These are phyloP conservation scores for Oikopleura dioica DNA, from an alignment of 23 tunicate species.

Conservation along the genomic window DNA sequence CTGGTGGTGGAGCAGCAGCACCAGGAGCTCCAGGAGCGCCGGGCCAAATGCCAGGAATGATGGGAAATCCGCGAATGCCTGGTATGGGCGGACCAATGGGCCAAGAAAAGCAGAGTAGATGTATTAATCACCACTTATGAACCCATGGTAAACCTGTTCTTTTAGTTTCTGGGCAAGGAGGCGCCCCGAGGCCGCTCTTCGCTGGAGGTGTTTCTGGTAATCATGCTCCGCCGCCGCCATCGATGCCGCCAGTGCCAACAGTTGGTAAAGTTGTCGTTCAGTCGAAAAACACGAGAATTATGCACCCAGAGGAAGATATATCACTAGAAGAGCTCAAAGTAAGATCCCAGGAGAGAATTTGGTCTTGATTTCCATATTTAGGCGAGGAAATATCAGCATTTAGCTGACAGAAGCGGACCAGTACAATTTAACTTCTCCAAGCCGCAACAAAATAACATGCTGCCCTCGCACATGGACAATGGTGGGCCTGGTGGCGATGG, in stretches of 20 bases:
- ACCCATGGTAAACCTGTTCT: no score
- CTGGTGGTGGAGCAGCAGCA: no score
- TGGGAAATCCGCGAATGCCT: slow-evolving; percentile 14
- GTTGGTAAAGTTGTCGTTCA: neutral
- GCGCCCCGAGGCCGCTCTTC: neutral
- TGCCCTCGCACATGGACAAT: no score
- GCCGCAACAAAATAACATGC: neutral
- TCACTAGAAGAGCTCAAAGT: slow-evolving; percentile 4
- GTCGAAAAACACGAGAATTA: neutral
- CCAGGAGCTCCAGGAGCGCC: no score
- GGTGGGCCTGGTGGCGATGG: neutral
- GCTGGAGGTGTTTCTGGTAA: neutral
- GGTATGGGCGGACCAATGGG: no score
- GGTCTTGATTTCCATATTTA: no score
- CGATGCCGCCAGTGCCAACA: neutral
- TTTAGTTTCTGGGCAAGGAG: neutral
- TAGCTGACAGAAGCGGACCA: slow-evolving; percentile 10
- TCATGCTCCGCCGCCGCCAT: neutral
- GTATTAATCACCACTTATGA: no score
- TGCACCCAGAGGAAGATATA: slow-evolving; percentile 11
- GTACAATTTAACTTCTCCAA: slow-evolving; percentile 11
- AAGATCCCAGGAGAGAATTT: no score
- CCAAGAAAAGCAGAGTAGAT: no score
- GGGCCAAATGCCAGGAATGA: no score
- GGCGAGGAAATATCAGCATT: slow-evolving; percentile 3